These are phyloP conservation scores for Cheiracanthium punctorium DNA, from an alignment of 2,888 invertebrate species.

Conservation along the genomic window DNA sequence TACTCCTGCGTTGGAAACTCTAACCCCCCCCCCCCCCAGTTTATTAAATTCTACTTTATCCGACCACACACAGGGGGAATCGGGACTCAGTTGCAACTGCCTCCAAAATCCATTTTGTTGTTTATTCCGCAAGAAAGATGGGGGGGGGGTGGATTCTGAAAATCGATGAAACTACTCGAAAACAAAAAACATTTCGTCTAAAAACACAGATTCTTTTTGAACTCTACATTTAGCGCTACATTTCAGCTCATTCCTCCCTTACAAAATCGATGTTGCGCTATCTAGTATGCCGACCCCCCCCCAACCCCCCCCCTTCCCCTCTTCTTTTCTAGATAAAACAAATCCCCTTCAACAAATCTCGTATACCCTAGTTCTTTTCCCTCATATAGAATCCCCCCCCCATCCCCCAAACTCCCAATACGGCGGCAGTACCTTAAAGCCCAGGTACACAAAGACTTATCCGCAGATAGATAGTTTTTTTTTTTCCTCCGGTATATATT, in stretches of 20 bases:
- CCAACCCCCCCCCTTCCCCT: no score
- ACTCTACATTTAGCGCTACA: not conserved
- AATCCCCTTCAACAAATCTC: conserved; percentile 13
- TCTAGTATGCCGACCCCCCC: not conserved
- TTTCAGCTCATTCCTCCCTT: not conserved
- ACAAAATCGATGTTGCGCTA: not conserved
- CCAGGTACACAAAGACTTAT: conserved; percentile 10
- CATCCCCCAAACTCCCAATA: no score
- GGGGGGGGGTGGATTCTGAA: no score
- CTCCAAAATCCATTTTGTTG: no score
- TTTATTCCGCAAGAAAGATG: no score
- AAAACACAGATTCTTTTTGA: not conserved
- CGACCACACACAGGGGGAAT: no score
- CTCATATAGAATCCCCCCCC: not conserved
- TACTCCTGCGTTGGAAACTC: no score
- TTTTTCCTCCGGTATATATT: not conserved
- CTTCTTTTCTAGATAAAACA: not conserved
- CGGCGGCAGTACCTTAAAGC: conserved; percentile 7
- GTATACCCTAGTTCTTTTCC: not conserved
- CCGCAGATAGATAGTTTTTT: not conserved
- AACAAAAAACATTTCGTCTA: not conserved
- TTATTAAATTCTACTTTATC: no score
- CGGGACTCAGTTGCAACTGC: no score
- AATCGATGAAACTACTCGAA: no score
- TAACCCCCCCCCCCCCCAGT: no score